Evolutionary conservation across 2,797 vertebrate genomes (phyloP).

Genomic region (Acanthornis magna): DNA sequence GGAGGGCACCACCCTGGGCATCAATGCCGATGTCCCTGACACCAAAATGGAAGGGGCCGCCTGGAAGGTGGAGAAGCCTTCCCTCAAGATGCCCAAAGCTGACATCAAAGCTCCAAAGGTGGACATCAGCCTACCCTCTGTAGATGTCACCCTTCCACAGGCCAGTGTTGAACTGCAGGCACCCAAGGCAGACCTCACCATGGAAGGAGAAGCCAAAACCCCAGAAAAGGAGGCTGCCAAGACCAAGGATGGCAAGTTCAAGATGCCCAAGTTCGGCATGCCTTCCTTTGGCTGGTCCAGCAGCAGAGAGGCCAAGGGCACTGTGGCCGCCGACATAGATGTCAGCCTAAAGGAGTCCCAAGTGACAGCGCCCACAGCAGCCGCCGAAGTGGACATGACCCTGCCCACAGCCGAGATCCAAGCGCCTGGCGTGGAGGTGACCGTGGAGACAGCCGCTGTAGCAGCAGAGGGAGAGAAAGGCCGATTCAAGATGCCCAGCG

Average conservation of each 20-base stretch:
- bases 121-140: too few species aligned
- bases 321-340: neutral
- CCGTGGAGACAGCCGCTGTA: too few species aligned
- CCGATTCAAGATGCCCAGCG: too few species aligned
- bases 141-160: neutral
- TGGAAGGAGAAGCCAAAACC: neutral
- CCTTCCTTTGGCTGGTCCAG: neutral
- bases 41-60: too few species aligned
- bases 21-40: too few species aligned
- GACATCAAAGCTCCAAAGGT: too few species aligned
- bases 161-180: neutral
- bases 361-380: rapidly evolving
- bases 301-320: neutral
- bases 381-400: rapidly evolving
- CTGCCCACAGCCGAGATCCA: too few species aligned
- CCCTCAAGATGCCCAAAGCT: too few species aligned
- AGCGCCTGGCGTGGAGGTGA: too few species aligned
- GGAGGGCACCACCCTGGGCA: too few species aligned
- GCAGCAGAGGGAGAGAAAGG: too few species aligned
- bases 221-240: neutral
- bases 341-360: neutral
- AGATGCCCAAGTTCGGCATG: neutral
- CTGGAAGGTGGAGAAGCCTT: too few species aligned
- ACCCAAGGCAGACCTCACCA: neutral
- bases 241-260: neutral